phyloP scores from a whole-genome alignment of 2,888 invertebrate genomes.

The Patella depressa region DNA sequence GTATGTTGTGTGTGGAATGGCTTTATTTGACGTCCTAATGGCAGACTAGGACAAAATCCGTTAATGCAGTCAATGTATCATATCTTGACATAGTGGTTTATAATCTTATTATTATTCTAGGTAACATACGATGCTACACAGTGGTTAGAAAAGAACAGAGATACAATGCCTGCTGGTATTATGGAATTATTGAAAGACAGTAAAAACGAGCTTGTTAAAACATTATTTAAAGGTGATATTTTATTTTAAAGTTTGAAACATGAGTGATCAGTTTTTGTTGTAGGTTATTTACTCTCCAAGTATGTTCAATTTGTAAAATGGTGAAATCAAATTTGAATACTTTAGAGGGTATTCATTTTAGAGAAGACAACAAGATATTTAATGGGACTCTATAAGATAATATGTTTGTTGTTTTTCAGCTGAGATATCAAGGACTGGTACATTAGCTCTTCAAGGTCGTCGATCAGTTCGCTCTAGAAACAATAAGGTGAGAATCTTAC shows the following conservation, averaged over 20 bases:
- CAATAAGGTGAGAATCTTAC: constrained; percentile 1
- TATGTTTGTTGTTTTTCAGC: constrained; percentile 40
- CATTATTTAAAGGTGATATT: constrained; percentile 59
- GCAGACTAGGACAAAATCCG: too few relatives aligned
- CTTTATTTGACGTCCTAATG: too few relatives aligned
- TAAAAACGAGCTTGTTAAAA: constrained; percentile 57
- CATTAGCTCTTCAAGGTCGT: constrained; percentile 58
- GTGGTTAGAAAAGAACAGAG: constrained; percentile 70
- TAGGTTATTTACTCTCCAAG: constrained; percentile 2
- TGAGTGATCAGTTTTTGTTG: neutral
- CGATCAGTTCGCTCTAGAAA: constrained; percentile 33
- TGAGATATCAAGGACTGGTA: constrained; percentile 64
- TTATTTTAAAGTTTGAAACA: too few relatives aligned
- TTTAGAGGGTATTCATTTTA: too few relatives aligned
- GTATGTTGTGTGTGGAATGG: too few relatives aligned
- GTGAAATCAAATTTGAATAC: neutral
- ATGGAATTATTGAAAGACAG: constrained; percentile 64
- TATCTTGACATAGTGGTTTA: too few relatives aligned
- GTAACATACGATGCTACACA: constrained; percentile 59
- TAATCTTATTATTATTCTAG: constrained; percentile 34
- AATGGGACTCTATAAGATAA: neutral
- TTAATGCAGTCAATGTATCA: too few relatives aligned
- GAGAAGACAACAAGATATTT: too few relatives aligned
- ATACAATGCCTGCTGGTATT: constrained; percentile 65
- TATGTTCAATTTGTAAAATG: neutral